Percentiles rank a stretch among this genome's conserved stretches.
Conservation (phyloP, 2,113 vertebrate species). For the Tor tambroides region DNA sequence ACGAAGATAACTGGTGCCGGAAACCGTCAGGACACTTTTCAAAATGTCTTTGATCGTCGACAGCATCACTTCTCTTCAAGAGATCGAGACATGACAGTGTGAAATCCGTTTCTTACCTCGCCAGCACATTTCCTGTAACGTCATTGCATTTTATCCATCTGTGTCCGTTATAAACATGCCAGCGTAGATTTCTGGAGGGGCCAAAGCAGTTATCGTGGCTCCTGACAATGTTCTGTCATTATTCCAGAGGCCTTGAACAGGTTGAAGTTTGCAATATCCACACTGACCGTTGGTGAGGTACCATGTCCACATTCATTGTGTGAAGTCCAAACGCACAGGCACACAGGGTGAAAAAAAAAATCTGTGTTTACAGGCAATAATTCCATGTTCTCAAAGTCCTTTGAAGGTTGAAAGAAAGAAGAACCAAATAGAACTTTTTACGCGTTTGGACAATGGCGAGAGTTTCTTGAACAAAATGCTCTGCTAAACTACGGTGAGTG, state of each 20-base stretch:
- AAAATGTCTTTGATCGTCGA: slow-evolving; percentile 67
- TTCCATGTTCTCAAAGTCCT: slow-evolving; percentile 62
- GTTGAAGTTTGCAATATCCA: slow-evolving; percentile 28
- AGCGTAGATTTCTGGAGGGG: background rate
- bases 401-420: slow-evolving; percentile 64
- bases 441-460: slow-evolving; percentile 11
- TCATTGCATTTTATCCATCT: background rate
- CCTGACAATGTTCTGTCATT: no score
- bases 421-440: background rate
- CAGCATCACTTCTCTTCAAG: slow-evolving; percentile 47
- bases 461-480: background rate
- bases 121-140: background rate
- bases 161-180: background rate
- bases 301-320: slow-evolving; percentile 59
- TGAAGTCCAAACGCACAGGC: slow-evolving; percentile 65
- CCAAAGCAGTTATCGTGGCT: background rate
- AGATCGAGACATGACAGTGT: background rate
- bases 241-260: background rate
- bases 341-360: slow-evolving; percentile 50
- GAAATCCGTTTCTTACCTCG: slow-evolving; percentile 26
- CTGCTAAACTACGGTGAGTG: background rate
- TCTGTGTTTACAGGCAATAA: slow-evolving; percentile 65
- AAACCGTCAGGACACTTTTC: slow-evolving; percentile 71
- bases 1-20: slow-evolving; percentile 70
- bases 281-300: slow-evolving; percentile 57